Evolutionary conservation across 2,888 invertebrate genomes (phyloP), one percentile per base, ranked within the genome.

Genomic region (Amphiduros pacificus): DNA sequence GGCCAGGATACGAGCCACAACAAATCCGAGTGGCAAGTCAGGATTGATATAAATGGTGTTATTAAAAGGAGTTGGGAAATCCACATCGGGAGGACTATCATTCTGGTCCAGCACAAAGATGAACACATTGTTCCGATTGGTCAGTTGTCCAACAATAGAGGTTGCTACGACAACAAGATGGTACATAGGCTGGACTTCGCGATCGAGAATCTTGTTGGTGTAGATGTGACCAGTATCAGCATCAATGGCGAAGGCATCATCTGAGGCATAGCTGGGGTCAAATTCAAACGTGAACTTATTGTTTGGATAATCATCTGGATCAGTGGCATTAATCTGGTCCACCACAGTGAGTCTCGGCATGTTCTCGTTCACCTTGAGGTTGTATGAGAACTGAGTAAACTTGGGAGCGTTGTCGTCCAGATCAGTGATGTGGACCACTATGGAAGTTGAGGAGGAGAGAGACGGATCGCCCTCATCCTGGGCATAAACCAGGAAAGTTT

Each of bases 1-100:
- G 2, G 75, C 76, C 4, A 60, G 50, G 1, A 75, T 62, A 27
- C 58, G 40, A 14, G 73, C 64, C 9, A 76, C 65, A 20, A 70
- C 61, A 2, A 71, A 62, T 61, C 73, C 72, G 0, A 67, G 63
- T 59, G 40, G 31, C 26, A 29, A 63, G 58, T 28, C 24, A 51
- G 50, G 59, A 27, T 40, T 31, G 26, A 59, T 36, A 31, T 59
- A 59, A n/a, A 59, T 53, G 11, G 59, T 59, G 29, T 59, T 59
- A 36, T 59, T 59, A 31, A 41, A 22, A n/a, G 52, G 41, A 5
- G 3, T 53, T 17, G 59, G 59, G 52, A 53, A 59, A 24, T 59
- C 59, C 2, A 59, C 40, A 40, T 41, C 36, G 1, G 59, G 59
- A 6, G 52, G 40, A 29, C 53, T 59, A 32, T 59, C 59, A 28